Evolutionary conservation across 1,140 invertebrate species (phyloP).

Genomic region (Rhynchophorus ferrugineus): DNA sequence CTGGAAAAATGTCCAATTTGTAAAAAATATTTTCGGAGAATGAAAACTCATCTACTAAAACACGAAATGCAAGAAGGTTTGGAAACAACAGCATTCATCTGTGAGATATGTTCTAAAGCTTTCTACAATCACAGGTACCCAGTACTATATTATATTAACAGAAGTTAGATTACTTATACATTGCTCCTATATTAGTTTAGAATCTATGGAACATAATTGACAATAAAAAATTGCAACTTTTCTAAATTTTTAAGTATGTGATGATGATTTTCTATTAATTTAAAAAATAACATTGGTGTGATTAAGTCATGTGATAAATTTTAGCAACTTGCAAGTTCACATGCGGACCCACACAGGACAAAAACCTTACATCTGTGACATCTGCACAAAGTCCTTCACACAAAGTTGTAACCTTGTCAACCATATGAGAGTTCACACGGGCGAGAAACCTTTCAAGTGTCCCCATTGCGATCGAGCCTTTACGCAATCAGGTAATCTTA

Average conservation of each 20-base stretch:
- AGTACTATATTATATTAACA: background rate
- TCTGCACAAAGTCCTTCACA: constrained; percentile 46
- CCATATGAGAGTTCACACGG: constrained; percentile 48
- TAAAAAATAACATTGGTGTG: too few species aligned
- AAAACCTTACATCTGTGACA: constrained; percentile 48
- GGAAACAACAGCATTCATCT: constrained; percentile 29
- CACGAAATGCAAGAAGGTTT: constrained; percentile 28
- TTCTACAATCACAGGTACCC: constrained; percentile 31
- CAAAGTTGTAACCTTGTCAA: constrained; percentile 50
- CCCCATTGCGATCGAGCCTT: constrained; percentile 40
- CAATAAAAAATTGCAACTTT: too few species aligned
- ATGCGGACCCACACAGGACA: constrained; percentile 46
- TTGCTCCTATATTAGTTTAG: too few species aligned
- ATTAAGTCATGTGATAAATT: too few species aligned
- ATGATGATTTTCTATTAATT: too few species aligned
- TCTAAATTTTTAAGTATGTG: too few species aligned
- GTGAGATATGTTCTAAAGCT: constrained; percentile 33
- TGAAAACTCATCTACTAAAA: constrained; percentile 37
- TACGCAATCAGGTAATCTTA: constrained; percentile 45
- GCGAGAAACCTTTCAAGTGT: constrained; percentile 38
- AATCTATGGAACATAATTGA: too few species aligned
- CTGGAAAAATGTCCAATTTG: constrained; percentile 39
- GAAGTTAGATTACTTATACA: too few species aligned
- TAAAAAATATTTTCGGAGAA: constrained; percentile 37
- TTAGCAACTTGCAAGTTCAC: constrained; percentile 35